phyloP scores from a whole-genome alignment of 2,113 vertebrate species.

The Melanotaenia duboulayi region DNA sequence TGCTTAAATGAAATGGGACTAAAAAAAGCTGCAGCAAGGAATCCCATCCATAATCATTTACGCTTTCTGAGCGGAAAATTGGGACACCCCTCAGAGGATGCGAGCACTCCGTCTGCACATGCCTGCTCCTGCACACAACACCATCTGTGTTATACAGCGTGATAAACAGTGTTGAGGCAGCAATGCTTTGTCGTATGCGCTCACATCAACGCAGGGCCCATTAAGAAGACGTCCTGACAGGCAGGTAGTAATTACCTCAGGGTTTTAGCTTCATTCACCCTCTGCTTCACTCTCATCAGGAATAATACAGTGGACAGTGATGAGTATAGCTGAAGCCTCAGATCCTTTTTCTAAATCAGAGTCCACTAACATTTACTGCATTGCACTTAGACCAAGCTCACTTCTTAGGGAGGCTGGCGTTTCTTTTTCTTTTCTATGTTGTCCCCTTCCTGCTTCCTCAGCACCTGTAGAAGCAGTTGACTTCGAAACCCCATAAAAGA shows the following conservation, averaged over 20 bases:
- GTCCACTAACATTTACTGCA: conserved; percentile 68
- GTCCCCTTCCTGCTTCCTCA: conserved; percentile 21
- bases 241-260: conserved; percentile 76
- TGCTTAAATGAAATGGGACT: conserved; percentile 14
- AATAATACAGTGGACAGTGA: conserved; percentile 45
- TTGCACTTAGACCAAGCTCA: conserved; percentile 45
- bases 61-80: conserved; percentile 36
- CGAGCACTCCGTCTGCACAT: conserved; percentile 5
- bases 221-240: conserved; percentile 68
- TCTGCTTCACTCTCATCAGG: conserved; percentile 33
- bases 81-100: conserved; percentile 39
- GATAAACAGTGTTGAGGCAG: conserved; percentile 33
- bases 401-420: conserved; percentile 28
- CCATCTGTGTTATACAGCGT: conserved; percentile 22
- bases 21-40: conserved; percentile 18
- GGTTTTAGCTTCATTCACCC: conserved; percentile 65
- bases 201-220: conserved; percentile 59
- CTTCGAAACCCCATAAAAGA: conserved; percentile 20
- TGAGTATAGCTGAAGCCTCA: conserved; percentile 35
- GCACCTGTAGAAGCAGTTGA: conserved; percentile 28
- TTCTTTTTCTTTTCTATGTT: conserved; percentile 53
- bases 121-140: conserved; percentile 15
- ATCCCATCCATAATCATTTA: conserved; percentile 39
- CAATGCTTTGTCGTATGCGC: conserved; percentile 42
- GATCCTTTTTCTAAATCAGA: conserved; percentile 35